Percentiles rank a stretch among this genome's conserved stretches.
Conservation (phyloP, 2,113 vertebrate species). For the Sterrhoptilus dennistouni region DNA sequence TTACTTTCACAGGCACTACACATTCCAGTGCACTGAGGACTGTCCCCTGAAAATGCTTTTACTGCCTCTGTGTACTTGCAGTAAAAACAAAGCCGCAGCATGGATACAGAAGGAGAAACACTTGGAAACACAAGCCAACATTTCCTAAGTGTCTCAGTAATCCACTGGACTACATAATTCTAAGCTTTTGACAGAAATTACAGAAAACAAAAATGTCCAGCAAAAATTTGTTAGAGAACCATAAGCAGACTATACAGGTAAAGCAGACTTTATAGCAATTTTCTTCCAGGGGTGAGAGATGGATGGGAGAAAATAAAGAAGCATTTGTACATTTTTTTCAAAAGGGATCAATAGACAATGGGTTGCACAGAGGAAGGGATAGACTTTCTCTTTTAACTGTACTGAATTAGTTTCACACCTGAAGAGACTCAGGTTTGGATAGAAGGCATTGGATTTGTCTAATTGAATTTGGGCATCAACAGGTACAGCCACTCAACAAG, state of each 20-base stretch:
- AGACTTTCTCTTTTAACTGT: not conserved
- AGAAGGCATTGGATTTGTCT: not conserved
- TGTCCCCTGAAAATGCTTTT: not conserved
- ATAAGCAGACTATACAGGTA: not conserved
- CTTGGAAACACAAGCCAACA: not conserved
- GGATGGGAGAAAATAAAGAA: not conserved
- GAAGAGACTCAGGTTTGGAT: not conserved
- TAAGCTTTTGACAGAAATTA: not conserved
- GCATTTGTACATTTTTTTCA: not conserved
- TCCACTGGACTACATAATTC: not conserved
- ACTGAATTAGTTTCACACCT: not conserved
- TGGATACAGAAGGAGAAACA: not conserved
- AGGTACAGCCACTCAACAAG: not conserved
- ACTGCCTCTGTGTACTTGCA: not conserved
- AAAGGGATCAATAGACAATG: rapidly evolving
- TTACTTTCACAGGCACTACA: not conserved
- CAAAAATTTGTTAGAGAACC: not conserved
- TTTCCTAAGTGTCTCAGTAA: not conserved
- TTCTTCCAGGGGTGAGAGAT: not conserved
- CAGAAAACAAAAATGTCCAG: not conserved
- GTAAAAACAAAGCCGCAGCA: not conserved
- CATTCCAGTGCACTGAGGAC: not conserved
- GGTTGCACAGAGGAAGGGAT: not conserved
- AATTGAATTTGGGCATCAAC: not conserved
- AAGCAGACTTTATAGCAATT: not conserved